A percentile compares a stretch with the other conserved stretches of the same genome.
Conservation (phyloP, 2,888 invertebrate species). For the Andrena marginata region DNA sequence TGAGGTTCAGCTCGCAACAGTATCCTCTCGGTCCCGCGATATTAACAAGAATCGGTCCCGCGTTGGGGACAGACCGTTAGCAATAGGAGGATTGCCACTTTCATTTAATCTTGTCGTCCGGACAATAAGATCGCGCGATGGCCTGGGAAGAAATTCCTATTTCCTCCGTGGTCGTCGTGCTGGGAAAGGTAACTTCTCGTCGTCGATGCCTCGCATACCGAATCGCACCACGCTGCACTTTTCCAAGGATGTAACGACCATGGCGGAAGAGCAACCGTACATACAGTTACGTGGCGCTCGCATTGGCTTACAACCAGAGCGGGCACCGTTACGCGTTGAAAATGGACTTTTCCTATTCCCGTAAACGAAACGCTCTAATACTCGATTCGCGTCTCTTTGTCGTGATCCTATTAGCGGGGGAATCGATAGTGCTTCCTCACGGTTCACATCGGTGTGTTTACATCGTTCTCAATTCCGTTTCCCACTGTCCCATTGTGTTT, state of each 20-base stretch:
- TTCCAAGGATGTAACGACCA: constrained; percentile 19
- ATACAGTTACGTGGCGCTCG: constrained; percentile 24
- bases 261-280: background rate
- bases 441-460: constrained; percentile 3
- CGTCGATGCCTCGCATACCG: constrained; percentile 48
- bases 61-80: background rate
- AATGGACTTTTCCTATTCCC: constrained; percentile 55
- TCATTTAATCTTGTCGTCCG: constrained; percentile 41
- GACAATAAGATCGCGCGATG: constrained; percentile 12
- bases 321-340: constrained; percentile 41
- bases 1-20: too few relatives aligned
- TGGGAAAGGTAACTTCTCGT: constrained; percentile 45
- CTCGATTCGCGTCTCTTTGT: constrained; percentile 20
- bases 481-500: background rate
- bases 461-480: constrained; percentile 26
- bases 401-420: constrained; percentile 47
- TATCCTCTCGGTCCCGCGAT: constrained; percentile 14
- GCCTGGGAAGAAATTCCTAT: constrained; percentile 44
- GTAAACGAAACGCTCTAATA: constrained; percentile 41
- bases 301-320: background rate
- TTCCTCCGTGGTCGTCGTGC: constrained; percentile 12
- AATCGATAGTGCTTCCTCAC: constrained; percentile 42
- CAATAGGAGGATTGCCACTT: constrained; percentile 8
- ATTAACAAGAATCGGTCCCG: constrained; percentile 11
- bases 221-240: constrained; percentile 23